These are phyloP conservation scores for Balearica regulorum DNA, from an alignment of 2,797 vertebrate genomes.

Conservation along the genomic window DNA sequence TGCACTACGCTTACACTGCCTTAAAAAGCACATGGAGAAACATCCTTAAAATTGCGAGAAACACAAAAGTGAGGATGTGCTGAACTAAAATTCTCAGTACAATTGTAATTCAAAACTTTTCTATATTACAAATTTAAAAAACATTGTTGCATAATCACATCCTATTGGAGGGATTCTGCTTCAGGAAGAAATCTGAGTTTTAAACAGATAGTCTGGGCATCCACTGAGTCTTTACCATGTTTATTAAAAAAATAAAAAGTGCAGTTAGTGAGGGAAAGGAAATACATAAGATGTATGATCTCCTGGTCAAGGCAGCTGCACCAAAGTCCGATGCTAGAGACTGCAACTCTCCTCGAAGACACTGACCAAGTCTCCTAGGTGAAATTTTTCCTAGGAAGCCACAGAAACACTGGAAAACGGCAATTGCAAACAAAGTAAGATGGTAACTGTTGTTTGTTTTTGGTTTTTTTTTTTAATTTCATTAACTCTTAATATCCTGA, in stretches of 20 bases:
- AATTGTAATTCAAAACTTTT: not conserved
- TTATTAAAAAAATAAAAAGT: not conserved
- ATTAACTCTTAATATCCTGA: not conserved
- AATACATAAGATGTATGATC: not conserved
- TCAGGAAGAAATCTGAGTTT: not conserved
- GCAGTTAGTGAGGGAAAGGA: not conserved
- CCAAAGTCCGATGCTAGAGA: not conserved
- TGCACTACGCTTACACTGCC: not conserved
- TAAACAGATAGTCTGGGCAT: not conserved
- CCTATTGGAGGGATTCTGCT: not conserved
- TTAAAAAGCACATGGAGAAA: not conserved
- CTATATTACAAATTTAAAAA: not conserved
- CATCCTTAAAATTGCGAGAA: not conserved
- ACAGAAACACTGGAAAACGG: not conserved
- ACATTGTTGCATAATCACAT: not conserved
- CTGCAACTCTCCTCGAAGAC: not conserved
- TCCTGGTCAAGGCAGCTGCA: not conserved
- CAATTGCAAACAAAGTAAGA: not conserved
- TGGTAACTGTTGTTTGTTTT: not conserved
- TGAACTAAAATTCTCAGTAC: not conserved
- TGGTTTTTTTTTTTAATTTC: not conserved
- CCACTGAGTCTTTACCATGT: not conserved
- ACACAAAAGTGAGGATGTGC: fast-evolving
- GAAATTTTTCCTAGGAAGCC: not conserved
- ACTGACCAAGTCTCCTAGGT: not conserved